phyloP scores from a whole-genome alignment of 2,888 invertebrate species.

The Pyrrhosoma nymphula region DNA sequence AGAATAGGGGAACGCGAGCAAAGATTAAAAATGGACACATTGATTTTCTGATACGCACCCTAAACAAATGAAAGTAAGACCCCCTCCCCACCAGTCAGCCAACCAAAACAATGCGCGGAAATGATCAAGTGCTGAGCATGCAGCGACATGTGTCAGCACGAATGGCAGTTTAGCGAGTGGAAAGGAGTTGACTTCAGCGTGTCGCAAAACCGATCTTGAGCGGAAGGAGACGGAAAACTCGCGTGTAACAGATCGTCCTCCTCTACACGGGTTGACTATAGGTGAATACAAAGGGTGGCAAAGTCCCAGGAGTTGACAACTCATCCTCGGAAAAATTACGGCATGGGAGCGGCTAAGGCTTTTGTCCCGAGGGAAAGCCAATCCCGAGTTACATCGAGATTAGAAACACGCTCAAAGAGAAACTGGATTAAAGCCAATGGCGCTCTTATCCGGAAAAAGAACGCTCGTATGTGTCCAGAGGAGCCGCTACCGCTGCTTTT shows the following conservation, averaged over 20 bases:
- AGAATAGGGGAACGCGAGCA: too few relatives aligned
- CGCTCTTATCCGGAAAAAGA: conserved; percentile 12
- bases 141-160: too few relatives aligned
- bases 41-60: not conserved
- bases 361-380: not conserved
- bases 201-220: not conserved
- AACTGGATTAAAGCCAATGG: conserved; percentile 4
- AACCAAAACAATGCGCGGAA: not conserved
- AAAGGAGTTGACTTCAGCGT: too few relatives aligned
- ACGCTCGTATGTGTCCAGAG: not conserved
- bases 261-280: not conserved
- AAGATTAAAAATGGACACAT: too few relatives aligned
- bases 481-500: not conserved
- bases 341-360: not conserved
- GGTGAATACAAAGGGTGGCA: conserved; percentile 15
- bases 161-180: too few relatives aligned
- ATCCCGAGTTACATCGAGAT: not conserved
- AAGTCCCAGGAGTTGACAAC: conserved; percentile 5
- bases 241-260: not conserved
- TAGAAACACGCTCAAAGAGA: not conserved
- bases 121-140: not conserved
- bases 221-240: not conserved
- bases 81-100: too few relatives aligned
- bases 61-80: not conserved
- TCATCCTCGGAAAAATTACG: conserved; percentile 29